These are phyloP conservation scores for Busseola fusca DNA, from an alignment of 2,888 invertebrate genomes.

Conservation along the genomic window DNA sequence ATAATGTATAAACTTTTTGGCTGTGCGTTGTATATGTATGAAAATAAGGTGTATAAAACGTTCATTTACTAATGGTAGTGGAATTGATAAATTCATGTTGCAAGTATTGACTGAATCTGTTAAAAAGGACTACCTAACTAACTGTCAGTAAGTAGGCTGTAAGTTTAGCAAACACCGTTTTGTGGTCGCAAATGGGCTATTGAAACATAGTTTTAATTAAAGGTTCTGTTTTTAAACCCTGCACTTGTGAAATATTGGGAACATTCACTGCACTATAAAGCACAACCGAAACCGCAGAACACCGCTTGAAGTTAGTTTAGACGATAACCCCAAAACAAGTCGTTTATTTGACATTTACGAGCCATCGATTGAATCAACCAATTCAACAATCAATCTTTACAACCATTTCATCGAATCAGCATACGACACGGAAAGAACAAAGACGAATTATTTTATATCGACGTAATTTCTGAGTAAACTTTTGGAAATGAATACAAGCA, in stretches of 20 bases:
- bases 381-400: slow-evolving; percentile 8
- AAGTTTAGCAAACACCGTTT: not conserved
- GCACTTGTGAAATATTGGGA: slow-evolving; percentile 1
- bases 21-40: slow-evolving; percentile 38
- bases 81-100: slow-evolving; percentile 1
- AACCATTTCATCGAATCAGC: not conserved
- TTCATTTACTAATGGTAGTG: not conserved
- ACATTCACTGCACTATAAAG: not conserved
- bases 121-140: not conserved
- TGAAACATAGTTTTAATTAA: not conserved
- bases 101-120: not conserved
- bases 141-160: not conserved
- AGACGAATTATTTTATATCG: not conserved
- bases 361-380: slow-evolving; percentile 4
- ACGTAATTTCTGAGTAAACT: not conserved
- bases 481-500: slow-evolving; percentile 1
- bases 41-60: not conserved
- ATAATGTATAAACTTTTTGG: slow-evolving; percentile 34
- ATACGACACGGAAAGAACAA: not conserved
- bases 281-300: slow-evolving; percentile 25
- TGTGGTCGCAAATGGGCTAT: slow-evolving; percentile 4
- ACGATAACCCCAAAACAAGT: slow-evolving; percentile 13
- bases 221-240: not conserved
- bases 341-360: slow-evolving; percentile 15
- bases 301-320: slow-evolving; percentile 9